A percentile compares a stretch with the other conserved stretches of the same genome.
Conservation (phyloP, 2,888 invertebrate species). For the Archips xylosteana region DNA sequence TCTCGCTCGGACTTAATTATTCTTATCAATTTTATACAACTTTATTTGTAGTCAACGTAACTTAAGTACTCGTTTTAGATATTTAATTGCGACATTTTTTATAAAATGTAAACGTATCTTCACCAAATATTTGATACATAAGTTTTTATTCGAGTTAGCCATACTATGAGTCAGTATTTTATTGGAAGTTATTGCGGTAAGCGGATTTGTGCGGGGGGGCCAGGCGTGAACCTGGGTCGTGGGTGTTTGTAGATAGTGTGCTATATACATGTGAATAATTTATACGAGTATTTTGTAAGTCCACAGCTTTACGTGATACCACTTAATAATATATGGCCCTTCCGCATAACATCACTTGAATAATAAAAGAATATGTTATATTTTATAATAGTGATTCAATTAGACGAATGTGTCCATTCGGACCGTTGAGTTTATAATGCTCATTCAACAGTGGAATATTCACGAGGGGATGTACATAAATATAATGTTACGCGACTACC, state of each 20-base stretch:
- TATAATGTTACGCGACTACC: slow-evolving; percentile 71
- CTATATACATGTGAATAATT: slow-evolving; percentile 86
- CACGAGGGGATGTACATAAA: slow-evolving; percentile 78
- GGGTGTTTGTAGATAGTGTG: slow-evolving; percentile 84
- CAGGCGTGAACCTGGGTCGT: slow-evolving; percentile 72
- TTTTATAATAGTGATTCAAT: slow-evolving; percentile 78
- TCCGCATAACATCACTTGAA: slow-evolving; percentile 70
- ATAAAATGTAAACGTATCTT: slow-evolving; percentile 75
- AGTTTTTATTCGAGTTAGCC: slow-evolving; percentile 83
- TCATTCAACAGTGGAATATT: slow-evolving; percentile 73
- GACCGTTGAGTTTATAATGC: slow-evolving; percentile 76
- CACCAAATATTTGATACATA: slow-evolving; percentile 84
- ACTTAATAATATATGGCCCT: slow-evolving; percentile 75
- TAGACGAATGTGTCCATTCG: slow-evolving; percentile 70
- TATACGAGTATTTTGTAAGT: slow-evolving; percentile 85
- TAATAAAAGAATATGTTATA: slow-evolving; percentile 73
- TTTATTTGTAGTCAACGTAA: slow-evolving; percentile 77
- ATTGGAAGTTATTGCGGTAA: slow-evolving; percentile 75
- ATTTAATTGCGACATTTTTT: slow-evolving; percentile 76
- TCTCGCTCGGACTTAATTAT: slow-evolving; percentile 56
- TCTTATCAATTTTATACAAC: slow-evolving; percentile 79
- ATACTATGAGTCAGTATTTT: slow-evolving; percentile 85
- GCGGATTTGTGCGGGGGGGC: slow-evolving; percentile 77
- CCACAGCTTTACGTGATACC: slow-evolving; percentile 83
- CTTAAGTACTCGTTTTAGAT: slow-evolving; percentile 74